These are phyloP conservation scores for Drosophila antonietae DNA, from an alignment of 2,888 invertebrate species.

Conservation along the genomic window DNA sequence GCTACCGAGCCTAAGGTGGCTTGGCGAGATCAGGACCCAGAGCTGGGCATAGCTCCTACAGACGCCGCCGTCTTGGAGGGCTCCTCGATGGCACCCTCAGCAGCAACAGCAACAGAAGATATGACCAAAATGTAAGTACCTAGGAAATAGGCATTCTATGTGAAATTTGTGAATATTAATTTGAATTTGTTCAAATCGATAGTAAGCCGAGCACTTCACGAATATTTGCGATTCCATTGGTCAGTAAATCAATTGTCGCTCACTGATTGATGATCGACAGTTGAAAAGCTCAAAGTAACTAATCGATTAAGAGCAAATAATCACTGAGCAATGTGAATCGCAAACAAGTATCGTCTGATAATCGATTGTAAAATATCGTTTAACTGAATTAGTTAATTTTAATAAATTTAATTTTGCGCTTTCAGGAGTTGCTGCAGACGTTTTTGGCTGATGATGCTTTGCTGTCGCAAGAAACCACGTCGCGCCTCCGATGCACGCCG, in stretches of 20 bases:
- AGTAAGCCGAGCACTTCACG: not conserved
- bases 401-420: not conserved
- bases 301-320: not conserved
- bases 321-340: not conserved
- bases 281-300: not conserved
- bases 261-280: not conserved
- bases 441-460: conserved; percentile 81
- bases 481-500: conserved; percentile 84
- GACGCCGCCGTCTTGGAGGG: conserved; percentile 86
- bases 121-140: conserved; percentile 50
- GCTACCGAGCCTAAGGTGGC: conserved; percentile 65
- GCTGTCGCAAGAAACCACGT: conserved; percentile 85
- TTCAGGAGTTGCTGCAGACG: conserved; percentile 82
- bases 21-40: conserved; percentile 82
- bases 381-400: not conserved
- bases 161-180: not conserved
- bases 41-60: conserved; percentile 72
- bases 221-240: too few relatives aligned
- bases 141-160: too few relatives aligned
- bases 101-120: conserved; percentile 39
- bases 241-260: not conserved
- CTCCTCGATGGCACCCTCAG: conserved; percentile 83
- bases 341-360: not conserved
- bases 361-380: not conserved
- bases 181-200: conserved; percentile 1